phyloP scores from a whole-genome alignment of 2,888 invertebrate genomes.

The Abrostola triplasia region DNA sequence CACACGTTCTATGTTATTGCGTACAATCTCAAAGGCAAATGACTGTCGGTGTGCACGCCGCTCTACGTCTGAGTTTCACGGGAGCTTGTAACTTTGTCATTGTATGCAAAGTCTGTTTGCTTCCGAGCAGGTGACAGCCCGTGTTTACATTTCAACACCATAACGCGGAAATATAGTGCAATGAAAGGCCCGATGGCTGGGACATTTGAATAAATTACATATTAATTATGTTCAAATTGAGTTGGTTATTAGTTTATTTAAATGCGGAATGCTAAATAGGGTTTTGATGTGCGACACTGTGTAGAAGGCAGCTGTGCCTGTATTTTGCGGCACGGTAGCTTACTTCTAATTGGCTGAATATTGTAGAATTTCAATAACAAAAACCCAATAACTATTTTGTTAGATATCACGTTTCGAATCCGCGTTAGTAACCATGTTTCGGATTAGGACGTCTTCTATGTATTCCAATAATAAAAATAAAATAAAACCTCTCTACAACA shows the following conservation, averaged over 20 bases:
- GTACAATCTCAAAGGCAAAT: slow-evolving; percentile 25
- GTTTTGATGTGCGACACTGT: not conserved
- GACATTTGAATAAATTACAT: slow-evolving; percentile 47
- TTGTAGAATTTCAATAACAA: no score
- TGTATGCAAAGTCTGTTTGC: slow-evolving; percentile 80
- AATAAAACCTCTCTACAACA: no score
- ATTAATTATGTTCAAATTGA: slow-evolving; percentile 42
- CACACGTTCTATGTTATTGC: slow-evolving; percentile 10
- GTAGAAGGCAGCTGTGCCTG: not conserved
- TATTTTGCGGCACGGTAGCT: no score
- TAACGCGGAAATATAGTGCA: slow-evolving; percentile 56
- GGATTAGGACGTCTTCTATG: no score
- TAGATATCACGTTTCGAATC: no score
- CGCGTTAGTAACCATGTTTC: no score
- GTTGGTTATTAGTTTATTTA: slow-evolving; percentile 22
- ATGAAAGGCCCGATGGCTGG: slow-evolving; percentile 48
- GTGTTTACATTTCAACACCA: slow-evolving; percentile 63
- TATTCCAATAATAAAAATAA: no score
- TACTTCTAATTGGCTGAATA: no score
- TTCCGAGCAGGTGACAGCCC: slow-evolving; percentile 69
- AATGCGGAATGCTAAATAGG: not conserved
- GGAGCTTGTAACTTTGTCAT: slow-evolving; percentile 79
- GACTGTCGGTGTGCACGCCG: slow-evolving; percentile 30
- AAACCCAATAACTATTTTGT: no score
- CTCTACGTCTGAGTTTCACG: slow-evolving; percentile 51